phyloP scores from a whole-genome alignment of 92 coral and sea anemone genomes.

The Zoanthus sansibaricus region DNA sequence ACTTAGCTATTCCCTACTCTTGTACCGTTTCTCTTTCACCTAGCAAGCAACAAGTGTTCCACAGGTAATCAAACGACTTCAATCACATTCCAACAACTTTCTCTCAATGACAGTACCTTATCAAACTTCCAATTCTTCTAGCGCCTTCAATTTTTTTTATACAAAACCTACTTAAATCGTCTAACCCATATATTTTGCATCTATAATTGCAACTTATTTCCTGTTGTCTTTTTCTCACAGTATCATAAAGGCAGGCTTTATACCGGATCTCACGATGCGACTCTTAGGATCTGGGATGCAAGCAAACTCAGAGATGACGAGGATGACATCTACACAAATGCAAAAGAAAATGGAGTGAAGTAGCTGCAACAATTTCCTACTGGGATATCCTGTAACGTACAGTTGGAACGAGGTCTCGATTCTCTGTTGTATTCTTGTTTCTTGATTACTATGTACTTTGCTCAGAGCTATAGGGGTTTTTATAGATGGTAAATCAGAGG shows the following conservation, averaged over 20 bases:
- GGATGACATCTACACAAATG: slow-evolving; percentile 79
- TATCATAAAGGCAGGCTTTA: slow-evolving; percentile 72
- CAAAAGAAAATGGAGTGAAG: slow-evolving; percentile 82
- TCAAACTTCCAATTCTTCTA: no score
- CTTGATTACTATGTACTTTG: no score
- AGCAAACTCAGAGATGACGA: slow-evolving; percentile 90
- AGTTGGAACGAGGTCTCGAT: not conserved
- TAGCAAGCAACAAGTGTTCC: no score
- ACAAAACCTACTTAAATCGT: no score
- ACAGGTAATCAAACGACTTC: no score
- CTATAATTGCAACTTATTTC: not conserved
- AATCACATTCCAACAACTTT: no score
- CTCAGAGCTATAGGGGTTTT: no score
- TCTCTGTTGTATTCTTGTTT: not conserved
- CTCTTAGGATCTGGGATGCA: slow-evolving; percentile 88
- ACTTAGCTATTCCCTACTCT: no score
- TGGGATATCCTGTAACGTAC: not conserved
- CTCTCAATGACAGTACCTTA: no score
- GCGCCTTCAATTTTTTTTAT: no score
- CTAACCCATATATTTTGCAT: not conserved
- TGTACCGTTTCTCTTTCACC: no score
- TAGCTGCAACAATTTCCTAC: slow-evolving; percentile 17
- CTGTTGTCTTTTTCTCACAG: slow-evolving; percentile 35
- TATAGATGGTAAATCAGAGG: no score
- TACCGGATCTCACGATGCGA: slow-evolving; percentile 77